Evolutionary conservation across 1,140 invertebrate genomes (phyloP).

Genomic region (Mylabris phalerata): DNA sequence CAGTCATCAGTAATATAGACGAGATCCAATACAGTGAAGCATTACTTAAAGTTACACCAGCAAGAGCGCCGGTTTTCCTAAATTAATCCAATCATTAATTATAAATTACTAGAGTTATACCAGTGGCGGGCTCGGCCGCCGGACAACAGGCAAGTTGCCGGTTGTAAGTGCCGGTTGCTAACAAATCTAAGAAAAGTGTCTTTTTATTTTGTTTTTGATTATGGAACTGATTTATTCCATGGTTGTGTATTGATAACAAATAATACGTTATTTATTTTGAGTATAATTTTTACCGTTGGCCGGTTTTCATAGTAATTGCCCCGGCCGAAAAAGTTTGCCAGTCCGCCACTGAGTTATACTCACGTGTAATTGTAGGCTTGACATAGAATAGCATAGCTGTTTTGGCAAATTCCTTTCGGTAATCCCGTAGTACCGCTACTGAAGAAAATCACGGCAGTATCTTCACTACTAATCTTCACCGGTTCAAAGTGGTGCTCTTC

Average conservation of each 20-base stretch:
- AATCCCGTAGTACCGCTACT: conserved; percentile 31
- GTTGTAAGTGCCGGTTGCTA: too few species aligned
- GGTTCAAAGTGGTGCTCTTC: conserved; percentile 18
- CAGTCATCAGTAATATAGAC: conserved; percentile 22
- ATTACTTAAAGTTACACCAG: conserved; percentile 16
- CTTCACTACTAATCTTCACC: conserved; percentile 2
- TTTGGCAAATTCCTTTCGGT: conserved; percentile 32
- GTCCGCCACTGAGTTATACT: conserved; percentile 15
- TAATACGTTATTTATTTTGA: too few species aligned
- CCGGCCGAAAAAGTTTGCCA: too few species aligned
- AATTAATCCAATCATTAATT: background rate
- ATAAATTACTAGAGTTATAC: background rate
- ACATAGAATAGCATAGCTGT: conserved; percentile 16
- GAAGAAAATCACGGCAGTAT: conserved; percentile 27
- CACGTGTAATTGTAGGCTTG: conserved; percentile 12
- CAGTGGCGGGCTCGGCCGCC: too few species aligned
- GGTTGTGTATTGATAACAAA: too few species aligned
- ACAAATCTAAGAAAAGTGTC: too few species aligned
- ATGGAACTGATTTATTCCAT: too few species aligned
- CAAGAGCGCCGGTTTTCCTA: conserved; percentile 5
- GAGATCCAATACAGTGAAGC: conserved; percentile 33
- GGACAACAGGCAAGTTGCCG: too few species aligned
- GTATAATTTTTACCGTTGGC: too few species aligned
- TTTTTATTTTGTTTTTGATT: too few species aligned
- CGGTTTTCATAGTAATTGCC: too few species aligned